Base-by-base conservation (phyloP, 1,140 invertebrate genomes). In the Microplitis mediator region DNA sequence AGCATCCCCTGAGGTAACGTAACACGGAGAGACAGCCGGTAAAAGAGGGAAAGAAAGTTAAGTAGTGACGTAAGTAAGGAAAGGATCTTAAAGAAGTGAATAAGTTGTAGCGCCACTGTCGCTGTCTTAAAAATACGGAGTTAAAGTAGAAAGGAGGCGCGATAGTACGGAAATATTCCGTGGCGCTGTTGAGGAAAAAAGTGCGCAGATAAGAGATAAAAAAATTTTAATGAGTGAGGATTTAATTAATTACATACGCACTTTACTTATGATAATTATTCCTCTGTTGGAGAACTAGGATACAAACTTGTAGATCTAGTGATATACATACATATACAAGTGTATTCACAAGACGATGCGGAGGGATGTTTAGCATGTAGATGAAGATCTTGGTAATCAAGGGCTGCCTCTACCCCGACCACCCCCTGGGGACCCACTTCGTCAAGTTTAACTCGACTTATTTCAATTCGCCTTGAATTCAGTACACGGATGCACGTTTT, bases 341-440 rank as follows among this genome's bases (percentile, higher is more conserved):
- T 66, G 50, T 67, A 65, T 83, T 83, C 85, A 84, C 83, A 84
- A 86, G 83, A 78, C 79, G 51, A 54, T 14, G 16, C 13, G 51
- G 4, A 54, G 4, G 80, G 79, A 84, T 86, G 83, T 85, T 86
- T 86, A 86, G 85, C 85, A 86, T 86, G 85, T 84, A 86, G 85
- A 86, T 86, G 85, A 86, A 85, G 84, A 86, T 85, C 85, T 85
- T 84, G 83, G 85, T 85, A 86, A 85, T 86, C 84, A 86, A 86
- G 83, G 82, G 79, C 76, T 81, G 78, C 70, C 54, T 72, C 58
- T 23, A 83, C 83, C 80, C 77, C 79, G 84, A 83, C 16, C 13
- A 54, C 16, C 16, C n/a, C 2, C 16, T 54, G 51, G n/a, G 4
- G 23, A 23, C 23, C 23, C 23, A 23, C 23, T 23, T 23, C 23